Conservation (phyloP, 2,888 invertebrate species). For the Aspidapion aeneum region DNA sequence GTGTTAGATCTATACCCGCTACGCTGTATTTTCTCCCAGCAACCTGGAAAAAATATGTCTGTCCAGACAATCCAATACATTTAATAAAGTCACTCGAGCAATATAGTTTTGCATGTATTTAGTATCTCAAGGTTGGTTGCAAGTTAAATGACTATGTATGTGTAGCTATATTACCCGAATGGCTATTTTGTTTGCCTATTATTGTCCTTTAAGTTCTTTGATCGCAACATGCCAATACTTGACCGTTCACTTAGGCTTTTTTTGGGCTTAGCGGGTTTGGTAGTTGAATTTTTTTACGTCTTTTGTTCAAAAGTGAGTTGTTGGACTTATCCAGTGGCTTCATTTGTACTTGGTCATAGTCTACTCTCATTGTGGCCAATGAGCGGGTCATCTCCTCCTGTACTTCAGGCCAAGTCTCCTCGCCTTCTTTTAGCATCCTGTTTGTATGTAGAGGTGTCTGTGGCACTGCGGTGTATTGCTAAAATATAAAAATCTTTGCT, state of each 20-base stretch:
- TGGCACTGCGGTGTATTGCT: constrained; percentile 79
- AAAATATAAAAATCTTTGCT: constrained; percentile 26
- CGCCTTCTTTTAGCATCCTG: constrained; percentile 83
- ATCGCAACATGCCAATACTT: too few relatives aligned
- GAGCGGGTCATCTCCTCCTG: constrained; percentile 99
- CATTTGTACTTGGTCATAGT: constrained; percentile 93
- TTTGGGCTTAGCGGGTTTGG: constrained; percentile 13
- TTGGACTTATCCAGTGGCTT: constrained; percentile 91
- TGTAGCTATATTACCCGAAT: too few relatives aligned
- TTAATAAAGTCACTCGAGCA: too few relatives aligned
- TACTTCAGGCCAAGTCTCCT: constrained; percentile 94
- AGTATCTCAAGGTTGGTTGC: too few relatives aligned
- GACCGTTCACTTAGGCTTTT: constrained; percentile 10
- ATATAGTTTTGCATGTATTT: too few relatives aligned
- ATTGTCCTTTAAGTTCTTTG: too few relatives aligned
- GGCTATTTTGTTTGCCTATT: too few relatives aligned
- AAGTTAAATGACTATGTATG: too few relatives aligned
- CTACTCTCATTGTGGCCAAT: constrained; percentile 96
- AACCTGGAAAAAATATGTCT: too few relatives aligned
- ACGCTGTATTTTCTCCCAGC: too few relatives aligned
- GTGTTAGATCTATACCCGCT: too few relatives aligned
- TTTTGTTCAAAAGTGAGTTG: constrained; percentile 86
- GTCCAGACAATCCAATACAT: too few relatives aligned
- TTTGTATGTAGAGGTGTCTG: constrained; percentile 93
- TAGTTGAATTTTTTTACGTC: constrained; percentile 53